Evolutionary conservation across 1,140 invertebrate genomes (phyloP).

Genomic region (Platyscapa corneri): DNA sequence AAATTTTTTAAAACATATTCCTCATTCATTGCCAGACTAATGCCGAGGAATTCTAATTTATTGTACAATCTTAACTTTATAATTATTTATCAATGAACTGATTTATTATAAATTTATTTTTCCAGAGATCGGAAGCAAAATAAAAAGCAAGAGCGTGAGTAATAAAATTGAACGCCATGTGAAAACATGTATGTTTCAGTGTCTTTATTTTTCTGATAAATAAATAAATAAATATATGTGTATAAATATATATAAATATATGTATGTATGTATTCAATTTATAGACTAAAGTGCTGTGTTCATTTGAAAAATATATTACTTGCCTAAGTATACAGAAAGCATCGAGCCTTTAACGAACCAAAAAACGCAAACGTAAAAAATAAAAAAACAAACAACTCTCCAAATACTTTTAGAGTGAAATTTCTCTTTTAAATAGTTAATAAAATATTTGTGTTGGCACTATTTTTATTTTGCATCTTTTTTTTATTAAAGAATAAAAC

Average conservation of each 20-base stretch:
- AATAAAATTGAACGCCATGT: slow-evolving; percentile 1
- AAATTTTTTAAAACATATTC: no score
- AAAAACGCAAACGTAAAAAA: slow-evolving; percentile 8
- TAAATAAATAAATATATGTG: slow-evolving; percentile 18
- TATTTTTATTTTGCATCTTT: no score
- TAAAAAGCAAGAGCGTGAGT: slow-evolving; percentile 27
- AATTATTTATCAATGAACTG: not conserved
- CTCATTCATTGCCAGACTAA: no score
- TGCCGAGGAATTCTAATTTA: no score
- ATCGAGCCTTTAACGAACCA: slow-evolving; percentile 10
- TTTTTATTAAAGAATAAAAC: no score
- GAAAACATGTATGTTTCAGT: not conserved
- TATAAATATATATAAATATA: no score
- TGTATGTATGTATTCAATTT: not conserved
- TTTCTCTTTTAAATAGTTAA: no score
- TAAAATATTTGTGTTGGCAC: no score
- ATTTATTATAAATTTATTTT: not conserved
- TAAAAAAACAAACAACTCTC: not conserved
- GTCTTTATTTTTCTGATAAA: slow-evolving; percentile 15
- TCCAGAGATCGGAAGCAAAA: not conserved
- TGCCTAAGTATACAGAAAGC: slow-evolving; percentile 14
- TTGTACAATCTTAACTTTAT: not conserved
- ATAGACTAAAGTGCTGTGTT: slow-evolving; percentile 16
- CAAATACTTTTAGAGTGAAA: not conserved
- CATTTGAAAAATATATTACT: slow-evolving; percentile 16